Conservation (phyloP, 2,113 vertebrate species). For the Corythornis vintsioides region DNA sequence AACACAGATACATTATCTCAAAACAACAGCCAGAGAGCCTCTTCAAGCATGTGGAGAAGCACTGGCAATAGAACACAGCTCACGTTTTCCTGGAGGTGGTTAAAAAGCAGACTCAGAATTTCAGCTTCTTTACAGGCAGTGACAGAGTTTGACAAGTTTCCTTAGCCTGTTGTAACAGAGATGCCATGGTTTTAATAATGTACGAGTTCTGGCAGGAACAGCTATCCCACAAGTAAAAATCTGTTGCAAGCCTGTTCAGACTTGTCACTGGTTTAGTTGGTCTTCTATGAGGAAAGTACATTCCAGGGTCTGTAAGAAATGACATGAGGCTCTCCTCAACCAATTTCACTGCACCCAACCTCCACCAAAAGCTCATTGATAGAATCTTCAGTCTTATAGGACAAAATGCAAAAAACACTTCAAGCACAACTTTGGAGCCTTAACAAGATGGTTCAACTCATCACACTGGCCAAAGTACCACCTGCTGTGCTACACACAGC, state of each 20-base stretch:
- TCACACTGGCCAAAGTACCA: neutral
- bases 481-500: neutral
- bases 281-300: neutral
- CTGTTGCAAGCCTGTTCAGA: neutral
- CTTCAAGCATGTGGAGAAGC: neutral
- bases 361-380: neutral
- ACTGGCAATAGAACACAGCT: neutral
- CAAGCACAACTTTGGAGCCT: neutral
- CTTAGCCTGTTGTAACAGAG: neutral
- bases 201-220: neutral
- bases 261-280: neutral
- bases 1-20: neutral
- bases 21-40: neutral
- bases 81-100: neutral
- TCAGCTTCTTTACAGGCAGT: neutral
- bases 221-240: neutral
- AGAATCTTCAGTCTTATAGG: neutral
- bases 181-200: neutral
- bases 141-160: neutral
- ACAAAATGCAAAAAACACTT: neutral
- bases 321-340: neutral
- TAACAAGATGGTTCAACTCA: neutral
- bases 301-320: neutral
- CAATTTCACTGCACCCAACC: neutral
- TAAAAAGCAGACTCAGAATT: neutral